phyloP scores from a whole-genome alignment of 2,113 vertebrate species.

The Oenanthe melanoleuca region DNA sequence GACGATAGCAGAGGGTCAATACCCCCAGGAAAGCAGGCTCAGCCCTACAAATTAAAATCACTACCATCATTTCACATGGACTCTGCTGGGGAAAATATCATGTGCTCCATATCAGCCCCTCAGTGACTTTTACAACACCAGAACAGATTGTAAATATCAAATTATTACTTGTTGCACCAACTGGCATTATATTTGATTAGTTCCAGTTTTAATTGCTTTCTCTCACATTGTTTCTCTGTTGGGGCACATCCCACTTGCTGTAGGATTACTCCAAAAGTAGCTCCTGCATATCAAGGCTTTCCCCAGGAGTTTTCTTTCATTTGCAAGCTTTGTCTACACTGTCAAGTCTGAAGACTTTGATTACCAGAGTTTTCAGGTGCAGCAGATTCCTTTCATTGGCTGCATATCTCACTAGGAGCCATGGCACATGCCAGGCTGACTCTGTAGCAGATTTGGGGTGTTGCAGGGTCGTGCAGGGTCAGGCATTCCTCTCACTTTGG shows the following conservation, averaged over 20 bases:
- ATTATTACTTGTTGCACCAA: conserved; percentile 27
- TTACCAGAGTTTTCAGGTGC: not conserved
- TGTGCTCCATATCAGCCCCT: fast-evolving
- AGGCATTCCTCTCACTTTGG: fast-evolving
- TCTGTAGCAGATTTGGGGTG: not conserved
- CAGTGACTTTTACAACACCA: not conserved
- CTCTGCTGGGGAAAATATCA: not conserved
- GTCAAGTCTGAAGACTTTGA: not conserved
- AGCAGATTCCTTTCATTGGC: not conserved
- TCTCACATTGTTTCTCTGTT: not conserved
- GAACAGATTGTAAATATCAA: conserved; percentile 41
- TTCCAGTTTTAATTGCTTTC: conserved; percentile 26
- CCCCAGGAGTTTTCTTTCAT: not conserved
- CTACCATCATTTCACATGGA: not conserved
- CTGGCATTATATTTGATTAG: conserved; percentile 3
- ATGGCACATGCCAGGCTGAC: fast-evolving
- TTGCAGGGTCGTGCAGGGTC: fast-evolving
- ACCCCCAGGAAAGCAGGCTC: not conserved
- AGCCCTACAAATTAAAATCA: not conserved
- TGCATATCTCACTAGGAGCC: not conserved
- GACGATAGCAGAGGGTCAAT: not conserved
- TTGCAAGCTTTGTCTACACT: fast-evolving
- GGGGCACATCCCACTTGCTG: not conserved
- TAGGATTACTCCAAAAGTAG: not conserved
- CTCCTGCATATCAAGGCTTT: not conserved